Evolutionary conservation across 1,140 invertebrate species (phyloP).

Genomic region (Tachypleus tridentatus): DNA sequence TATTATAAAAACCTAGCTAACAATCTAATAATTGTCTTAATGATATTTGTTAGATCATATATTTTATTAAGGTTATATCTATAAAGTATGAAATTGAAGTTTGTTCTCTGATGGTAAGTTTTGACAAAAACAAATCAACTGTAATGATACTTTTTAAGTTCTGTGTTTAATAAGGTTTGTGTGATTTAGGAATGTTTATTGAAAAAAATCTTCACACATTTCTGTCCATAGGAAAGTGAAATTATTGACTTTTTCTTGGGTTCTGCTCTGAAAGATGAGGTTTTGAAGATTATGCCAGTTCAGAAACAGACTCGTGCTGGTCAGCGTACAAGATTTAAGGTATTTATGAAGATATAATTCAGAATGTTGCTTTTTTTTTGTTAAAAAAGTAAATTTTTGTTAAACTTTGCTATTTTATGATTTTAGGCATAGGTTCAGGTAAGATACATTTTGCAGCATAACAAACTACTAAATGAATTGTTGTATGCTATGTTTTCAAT

Average conservation of each 20-base stretch:
- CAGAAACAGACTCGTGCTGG: conserved; percentile 99
- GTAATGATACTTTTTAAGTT: not conserved
- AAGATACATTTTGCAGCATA: too few species aligned
- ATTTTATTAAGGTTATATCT: not conserved
- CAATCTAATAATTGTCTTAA: not conserved
- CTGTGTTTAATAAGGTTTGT: not conserved
- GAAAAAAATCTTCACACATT: conserved; percentile 27
- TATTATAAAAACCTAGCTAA: not conserved
- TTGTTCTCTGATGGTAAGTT: not conserved
- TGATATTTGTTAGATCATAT: not conserved
- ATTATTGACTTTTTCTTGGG: conserved; percentile 98
- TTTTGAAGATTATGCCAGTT: conserved; percentile 98
- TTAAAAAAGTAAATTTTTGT: too few species aligned
- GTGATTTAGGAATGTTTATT: conserved; percentile 5
- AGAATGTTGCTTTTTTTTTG: too few species aligned
- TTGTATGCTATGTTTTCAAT: too few species aligned
- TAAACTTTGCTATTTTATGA: too few species aligned
- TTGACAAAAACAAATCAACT: not conserved
- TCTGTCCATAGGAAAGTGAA: conserved; percentile 61
- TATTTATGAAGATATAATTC: too few species aligned
- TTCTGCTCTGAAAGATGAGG: conserved; percentile 85
- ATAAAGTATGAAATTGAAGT: conserved; percentile 1
- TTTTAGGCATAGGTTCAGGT: too few species aligned
- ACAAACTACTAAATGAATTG: too few species aligned
- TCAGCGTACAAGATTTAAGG: conserved; percentile 96